phyloP scores from a whole-genome alignment of 2,113 vertebrate genomes.

The Ameiurus melas region DNA sequence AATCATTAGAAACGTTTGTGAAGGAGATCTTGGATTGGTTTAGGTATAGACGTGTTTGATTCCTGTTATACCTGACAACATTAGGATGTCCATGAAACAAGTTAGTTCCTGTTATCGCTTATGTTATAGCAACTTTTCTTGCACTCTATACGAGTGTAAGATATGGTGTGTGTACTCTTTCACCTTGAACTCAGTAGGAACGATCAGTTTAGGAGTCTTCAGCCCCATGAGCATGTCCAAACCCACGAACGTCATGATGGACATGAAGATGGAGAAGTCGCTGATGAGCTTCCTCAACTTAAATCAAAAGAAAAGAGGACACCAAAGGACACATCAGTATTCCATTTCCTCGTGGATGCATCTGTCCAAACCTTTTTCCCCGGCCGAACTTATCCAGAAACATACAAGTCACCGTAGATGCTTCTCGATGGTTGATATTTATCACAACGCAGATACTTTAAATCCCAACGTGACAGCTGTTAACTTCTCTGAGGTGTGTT shows the following conservation, averaged over 20 bases:
- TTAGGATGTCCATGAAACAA: neutral
- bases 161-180: neutral
- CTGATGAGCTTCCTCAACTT: slow-evolving; percentile 93
- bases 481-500: neutral
- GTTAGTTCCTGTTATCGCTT: neutral
- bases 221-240: slow-evolving; percentile 86
- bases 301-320: neutral
- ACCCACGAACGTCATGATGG: slow-evolving; percentile 90
- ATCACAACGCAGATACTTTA: neutral
- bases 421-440: neutral
- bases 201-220: slow-evolving; percentile 90
- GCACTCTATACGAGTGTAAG: neutral
- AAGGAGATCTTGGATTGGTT: neutral
- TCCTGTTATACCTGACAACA: neutral
- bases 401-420: neutral
- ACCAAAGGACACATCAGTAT: neutral
- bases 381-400: neutral
- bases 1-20: neutral
- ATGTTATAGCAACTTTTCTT: neutral
- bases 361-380: neutral
- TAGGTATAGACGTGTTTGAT: neutral
- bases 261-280: slow-evolving; percentile 96
- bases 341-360: neutral
- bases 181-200: slow-evolving; percentile 87
- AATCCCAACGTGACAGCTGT: neutral